Base-by-base conservation (phyloP, 2,113 vertebrate genomes). In the Megalops atlanticus region DNA sequence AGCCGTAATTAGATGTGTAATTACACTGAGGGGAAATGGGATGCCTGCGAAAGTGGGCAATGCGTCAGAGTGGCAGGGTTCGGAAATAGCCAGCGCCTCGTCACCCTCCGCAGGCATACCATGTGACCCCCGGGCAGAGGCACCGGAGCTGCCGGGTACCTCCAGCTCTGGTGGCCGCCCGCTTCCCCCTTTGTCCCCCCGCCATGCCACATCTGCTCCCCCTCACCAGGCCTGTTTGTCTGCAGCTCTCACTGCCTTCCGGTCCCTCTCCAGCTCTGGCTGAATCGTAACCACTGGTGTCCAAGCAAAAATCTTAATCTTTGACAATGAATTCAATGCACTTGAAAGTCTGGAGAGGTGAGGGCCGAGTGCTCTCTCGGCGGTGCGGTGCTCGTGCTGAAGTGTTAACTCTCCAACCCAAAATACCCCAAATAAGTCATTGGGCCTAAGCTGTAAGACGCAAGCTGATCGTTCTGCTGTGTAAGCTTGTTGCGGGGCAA, bases 251-350 rank as follows among this genome's bases (percentile, higher is more conserved):
- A 54, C 33, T 40, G 78, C 31, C 18, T 24, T 40, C 38, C 41
- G 38, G 47, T 75, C 76, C 39, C 82, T 77, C 84, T 84, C 81
- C 0, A 1, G 64, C 12, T 21, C 45, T 68, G 84, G 81, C 81
- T 80, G 83, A 80, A 82, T 69, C 43, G 78, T 70, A 84, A 54
- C 49, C 73, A 40, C 70, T 81, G 68, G 82, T 84, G 76, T 84
- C 76, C 76, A 80, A 38, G n/a, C 70, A 81, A 81, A 87, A 82
- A 82, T 74, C 75, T 74, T 40, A 38, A 74, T 89, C 85, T 82
- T 86, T 79, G 54, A 33, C 80, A 81, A 83, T 79, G 79, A 86
- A 82, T 79, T 47, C 49, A 78, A 82, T 84, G 77, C 80, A 83
- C 35, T 84, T 76, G 72, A 85, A 74, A 64, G 77, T 38, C 15